Percentiles rank a stretch among this genome's conserved stretches.
Evolutionary conservation across 2,888 invertebrate species (phyloP).

Genomic region (Coenonympha glycerion): DNA sequence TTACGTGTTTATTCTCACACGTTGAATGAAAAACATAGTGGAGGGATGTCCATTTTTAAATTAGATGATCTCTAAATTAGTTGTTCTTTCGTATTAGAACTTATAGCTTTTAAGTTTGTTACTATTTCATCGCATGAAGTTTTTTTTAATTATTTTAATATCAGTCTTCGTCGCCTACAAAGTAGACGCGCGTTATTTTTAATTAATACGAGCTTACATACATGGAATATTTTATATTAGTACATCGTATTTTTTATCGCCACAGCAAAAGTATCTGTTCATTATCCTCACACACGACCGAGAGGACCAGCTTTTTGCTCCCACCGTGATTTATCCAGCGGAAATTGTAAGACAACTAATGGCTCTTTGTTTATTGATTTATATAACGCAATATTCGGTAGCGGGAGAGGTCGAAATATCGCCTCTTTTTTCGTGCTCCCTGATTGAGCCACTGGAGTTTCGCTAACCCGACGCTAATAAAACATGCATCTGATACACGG

Average conservation of each 20-base stretch:
- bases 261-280: slow-evolving; percentile 43
- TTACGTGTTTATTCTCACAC: too few relatives aligned
- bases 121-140: too few relatives aligned
- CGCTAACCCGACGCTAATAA: slow-evolving; percentile 37
- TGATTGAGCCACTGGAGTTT: slow-evolving; percentile 57
- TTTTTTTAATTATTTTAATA: not conserved
- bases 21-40: too few relatives aligned
- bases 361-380: slow-evolving; percentile 75
- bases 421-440: slow-evolving; percentile 45
- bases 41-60: too few relatives aligned
- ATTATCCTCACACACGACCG: slow-evolving; percentile 46
- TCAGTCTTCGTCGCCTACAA: not conserved
- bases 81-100: too few relatives aligned
- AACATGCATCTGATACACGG: slow-evolving; percentile 11
- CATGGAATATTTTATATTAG: slow-evolving; percentile 5
- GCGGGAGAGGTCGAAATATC: slow-evolving; percentile 59
- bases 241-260: slow-evolving; percentile 21
- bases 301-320: slow-evolving; percentile 55
- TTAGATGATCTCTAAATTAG: too few relatives aligned
- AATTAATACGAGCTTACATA: slow-evolving; percentile 10
- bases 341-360: slow-evolving; percentile 74
- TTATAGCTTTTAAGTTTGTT: too few relatives aligned
- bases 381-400: slow-evolving; percentile 71
- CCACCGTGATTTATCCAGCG: slow-evolving; percentile 69
- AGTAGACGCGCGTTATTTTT: not conserved